phyloP scores from a whole-genome alignment of 2,888 invertebrate genomes.

The Onchidella celtica region DNA sequence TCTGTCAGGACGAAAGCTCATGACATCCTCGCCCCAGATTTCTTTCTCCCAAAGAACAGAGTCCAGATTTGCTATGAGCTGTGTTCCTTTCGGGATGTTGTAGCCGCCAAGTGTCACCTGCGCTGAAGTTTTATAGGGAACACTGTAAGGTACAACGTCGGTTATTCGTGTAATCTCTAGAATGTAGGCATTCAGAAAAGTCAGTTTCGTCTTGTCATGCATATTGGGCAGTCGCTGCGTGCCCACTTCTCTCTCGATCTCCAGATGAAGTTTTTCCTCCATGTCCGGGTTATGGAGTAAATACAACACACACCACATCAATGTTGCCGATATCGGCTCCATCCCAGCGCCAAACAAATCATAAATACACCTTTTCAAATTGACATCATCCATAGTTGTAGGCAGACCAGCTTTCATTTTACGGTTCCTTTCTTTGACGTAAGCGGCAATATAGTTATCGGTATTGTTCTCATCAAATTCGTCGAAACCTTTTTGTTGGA shows the following conservation, averaged over 20 bases:
- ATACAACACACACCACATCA: slow-evolving; percentile 91
- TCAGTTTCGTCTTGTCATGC: background rate
- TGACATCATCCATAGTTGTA: background rate
- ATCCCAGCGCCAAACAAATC: slow-evolving; percentile 67
- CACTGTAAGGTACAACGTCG: slow-evolving; percentile 51
- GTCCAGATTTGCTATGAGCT: slow-evolving; percentile 62
- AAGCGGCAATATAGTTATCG: background rate
- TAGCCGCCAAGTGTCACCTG: slow-evolving; percentile 68
- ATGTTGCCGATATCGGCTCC: slow-evolving; percentile 91
- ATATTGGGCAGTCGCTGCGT: slow-evolving; percentile 49
- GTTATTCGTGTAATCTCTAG: background rate
- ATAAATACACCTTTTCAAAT: slow-evolving; percentile 16
- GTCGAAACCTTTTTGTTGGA: slow-evolving; percentile 9
- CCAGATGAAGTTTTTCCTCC: slow-evolving; percentile 54
- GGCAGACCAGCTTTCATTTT: background rate
- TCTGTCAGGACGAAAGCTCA: slow-evolving; percentile 63
- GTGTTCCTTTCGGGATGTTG: slow-evolving; percentile 66
- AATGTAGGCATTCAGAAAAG: background rate
- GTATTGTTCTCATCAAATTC: background rate
- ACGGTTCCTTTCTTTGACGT: background rate
- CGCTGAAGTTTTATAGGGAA: slow-evolving; percentile 16
- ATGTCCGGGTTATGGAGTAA: no score
- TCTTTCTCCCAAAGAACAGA: slow-evolving; percentile 61
- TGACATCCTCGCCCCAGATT: slow-evolving; percentile 59
- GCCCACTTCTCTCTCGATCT: slow-evolving; percentile 75